Conservation (phyloP, 2,888 invertebrate species). For the Drosophila kambysellisi region DNA sequence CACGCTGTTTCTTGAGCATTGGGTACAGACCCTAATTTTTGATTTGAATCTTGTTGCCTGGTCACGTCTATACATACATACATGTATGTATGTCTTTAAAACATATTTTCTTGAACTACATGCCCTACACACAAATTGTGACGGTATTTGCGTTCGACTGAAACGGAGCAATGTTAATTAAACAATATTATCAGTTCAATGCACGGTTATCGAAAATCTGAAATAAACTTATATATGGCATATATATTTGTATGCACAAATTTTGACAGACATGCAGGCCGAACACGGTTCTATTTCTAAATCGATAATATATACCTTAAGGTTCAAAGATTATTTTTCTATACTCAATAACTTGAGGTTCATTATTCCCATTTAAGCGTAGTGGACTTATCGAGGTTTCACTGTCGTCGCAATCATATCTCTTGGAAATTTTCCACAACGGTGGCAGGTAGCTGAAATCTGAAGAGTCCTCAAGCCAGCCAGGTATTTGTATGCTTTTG, state of each 20-base stretch:
- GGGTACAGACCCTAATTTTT: slow-evolving; percentile 2
- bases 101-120: slow-evolving; percentile 17
- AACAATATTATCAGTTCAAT: neutral
- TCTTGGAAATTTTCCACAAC: slow-evolving; percentile 59
- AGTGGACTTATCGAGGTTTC: neutral
- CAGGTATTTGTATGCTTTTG: slow-evolving; percentile 21
- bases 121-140: neutral
- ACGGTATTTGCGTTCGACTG: neutral
- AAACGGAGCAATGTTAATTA: neutral
- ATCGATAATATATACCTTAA: neutral
- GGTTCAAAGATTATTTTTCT: neutral
- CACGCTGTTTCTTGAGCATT: neutral
- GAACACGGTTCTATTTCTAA: neutral
- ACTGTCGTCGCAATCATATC: slow-evolving; percentile 7
- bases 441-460: slow-evolving; percentile 59
- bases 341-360: neutral
- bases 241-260: neutral
- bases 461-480: slow-evolving; percentile 15
- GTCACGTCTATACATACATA: neutral
- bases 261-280: neutral
- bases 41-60: slow-evolving; percentile 17
- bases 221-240: neutral
- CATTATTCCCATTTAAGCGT: neutral
- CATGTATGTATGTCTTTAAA: slow-evolving; percentile 2
- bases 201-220: neutral